These are phyloP conservation scores for Hypolimnas misippus DNA, from an alignment of 2,888 invertebrate species.

Conservation along the genomic window DNA sequence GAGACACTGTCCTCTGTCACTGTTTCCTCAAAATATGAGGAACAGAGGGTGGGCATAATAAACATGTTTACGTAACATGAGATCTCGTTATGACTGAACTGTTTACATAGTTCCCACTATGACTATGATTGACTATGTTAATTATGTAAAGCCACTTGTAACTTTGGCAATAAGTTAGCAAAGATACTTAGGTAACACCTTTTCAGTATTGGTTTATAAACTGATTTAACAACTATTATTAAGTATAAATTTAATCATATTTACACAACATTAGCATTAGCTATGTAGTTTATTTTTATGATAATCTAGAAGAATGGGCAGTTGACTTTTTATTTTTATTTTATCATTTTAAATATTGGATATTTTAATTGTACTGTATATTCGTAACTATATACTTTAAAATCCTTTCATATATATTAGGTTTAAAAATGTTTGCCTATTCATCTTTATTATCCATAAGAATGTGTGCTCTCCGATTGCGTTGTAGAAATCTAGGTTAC, in stretches of 20 bases:
- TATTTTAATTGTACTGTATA: slow-evolving; percentile 27
- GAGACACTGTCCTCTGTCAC: slow-evolving; percentile 41
- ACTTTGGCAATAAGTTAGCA: slow-evolving; percentile 76
- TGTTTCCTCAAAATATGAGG: slow-evolving; percentile 44
- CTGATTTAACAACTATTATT: slow-evolving; percentile 69
- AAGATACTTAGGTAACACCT: slow-evolving; percentile 72
- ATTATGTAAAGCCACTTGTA: slow-evolving; percentile 59
- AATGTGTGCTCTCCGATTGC: slow-evolving; percentile 43
- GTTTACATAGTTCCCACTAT: slow-evolving; percentile 41
- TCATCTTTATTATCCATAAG: slow-evolving; percentile 41
- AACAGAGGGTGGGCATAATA: slow-evolving; percentile 45
- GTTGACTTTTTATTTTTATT: slow-evolving; percentile 21
- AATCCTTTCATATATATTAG: slow-evolving; percentile 7
- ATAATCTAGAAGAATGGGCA: slow-evolving; percentile 45
- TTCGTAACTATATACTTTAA: slow-evolving; percentile 18
- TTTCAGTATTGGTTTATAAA: slow-evolving; percentile 78
- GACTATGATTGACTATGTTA: slow-evolving; percentile 43
- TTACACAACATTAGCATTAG: slow-evolving; percentile 77
- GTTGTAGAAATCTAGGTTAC: slow-evolving; percentile 34
- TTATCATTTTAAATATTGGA: slow-evolving; percentile 27
- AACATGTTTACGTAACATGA: slow-evolving; percentile 55
- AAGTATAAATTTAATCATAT: slow-evolving; percentile 73
- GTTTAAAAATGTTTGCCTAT: slow-evolving; percentile 34
- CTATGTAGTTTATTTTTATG: slow-evolving; percentile 67
- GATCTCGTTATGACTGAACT: slow-evolving; percentile 58